Base-by-base conservation (phyloP, 2,113 vertebrate genomes). In the Cyprichromis sp. region DNA sequence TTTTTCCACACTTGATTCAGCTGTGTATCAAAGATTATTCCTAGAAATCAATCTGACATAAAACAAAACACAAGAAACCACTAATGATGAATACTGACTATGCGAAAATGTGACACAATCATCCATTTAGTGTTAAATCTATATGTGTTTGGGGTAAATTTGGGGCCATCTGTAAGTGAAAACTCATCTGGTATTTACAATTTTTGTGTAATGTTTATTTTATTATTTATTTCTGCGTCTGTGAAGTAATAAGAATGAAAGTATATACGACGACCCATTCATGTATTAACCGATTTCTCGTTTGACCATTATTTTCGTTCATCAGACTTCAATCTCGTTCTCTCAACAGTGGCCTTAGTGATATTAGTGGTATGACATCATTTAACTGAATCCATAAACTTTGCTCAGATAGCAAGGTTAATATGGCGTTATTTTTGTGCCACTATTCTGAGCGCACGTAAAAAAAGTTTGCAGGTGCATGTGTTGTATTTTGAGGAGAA, bases 181-280 rank as follows among this genome's bases (percentile, higher is more conserved):
- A 71, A 24, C 36, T 13, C 36, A 5, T 0, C 1, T 40, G n/a
- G 7, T 13, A 42, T 38, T 21, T 11, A 12, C 63, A 13, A 0
- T 36, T 7, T 68, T 21, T 40, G 11, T 24, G 63, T 14, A 14
- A 14, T 8, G 29, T 63, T 36, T 36, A 63, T 63, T 63, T 7
- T 63, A 63, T 63, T 34, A 63, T 63, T 63, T 63, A 36, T 36
- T 36, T 63, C 16, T 63, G 9, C 1, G 17, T n/a, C 9, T 63
- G 31, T n/a, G 59, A 63, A 63, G 31, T 63, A 36, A 38, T 12
- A 40, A 40, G n/a, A 71, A 42, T 42, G 12, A 42, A 71, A 2
- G 66, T 42, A 24, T 42, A 24, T 71, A 6, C 2, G 1, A 40
- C 0, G 3, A 40, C 36, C 5, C 11, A 24, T 71, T 24, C 36